Conservation (phyloP, 2,888 invertebrate genomes). For the Gari tellinella region DNA sequence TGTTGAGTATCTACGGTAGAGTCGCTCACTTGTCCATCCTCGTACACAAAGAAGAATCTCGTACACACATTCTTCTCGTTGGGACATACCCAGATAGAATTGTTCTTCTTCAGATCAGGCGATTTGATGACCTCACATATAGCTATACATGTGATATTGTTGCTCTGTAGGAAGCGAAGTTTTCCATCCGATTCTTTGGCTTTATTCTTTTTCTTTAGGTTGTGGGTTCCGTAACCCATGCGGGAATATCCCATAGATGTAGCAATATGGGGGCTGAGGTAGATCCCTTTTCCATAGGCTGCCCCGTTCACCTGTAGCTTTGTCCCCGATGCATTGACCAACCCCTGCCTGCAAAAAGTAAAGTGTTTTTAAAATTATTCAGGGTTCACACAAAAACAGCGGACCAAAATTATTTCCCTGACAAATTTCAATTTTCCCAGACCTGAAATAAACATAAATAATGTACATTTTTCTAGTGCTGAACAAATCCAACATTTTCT, state of each 20-base stretch:
- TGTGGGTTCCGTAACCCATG: conserved; percentile 69
- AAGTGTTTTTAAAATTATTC: not conserved
- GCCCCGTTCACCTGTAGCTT: conserved; percentile 79
- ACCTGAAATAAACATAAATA: too few relatives aligned
- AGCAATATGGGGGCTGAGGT: conserved; percentile 76
- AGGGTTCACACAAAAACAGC: too few relatives aligned
- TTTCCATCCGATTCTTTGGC: conserved; percentile 13
- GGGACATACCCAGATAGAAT: conserved; percentile 77
- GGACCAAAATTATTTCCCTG: too few relatives aligned
- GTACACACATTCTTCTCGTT: conserved; percentile 79
- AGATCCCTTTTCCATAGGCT: conserved; percentile 81
- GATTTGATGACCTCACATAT: conserved; percentile 79
- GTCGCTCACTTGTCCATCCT: conserved; percentile 68
- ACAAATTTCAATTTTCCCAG: too few relatives aligned
- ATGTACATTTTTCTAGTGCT: too few relatives aligned
- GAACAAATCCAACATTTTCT: too few relatives aligned
- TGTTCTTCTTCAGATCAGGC: conserved; percentile 69
- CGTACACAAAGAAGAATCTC: conserved; percentile 82
- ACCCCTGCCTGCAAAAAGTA: conserved; percentile 73
- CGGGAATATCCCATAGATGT: conserved; percentile 79
- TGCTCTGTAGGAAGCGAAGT: conserved; percentile 68
- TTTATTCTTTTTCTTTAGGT: conserved; percentile 25
- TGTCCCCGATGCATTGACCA: conserved; percentile 81
- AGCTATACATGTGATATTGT: conserved; percentile 77
- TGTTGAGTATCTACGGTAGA: conserved; percentile 64